Percentiles rank a stretch among this genome's conserved stretches.
Evolutionary conservation across 2,888 invertebrate genomes (phyloP).

Genomic region (Drosophila koepferae): DNA sequence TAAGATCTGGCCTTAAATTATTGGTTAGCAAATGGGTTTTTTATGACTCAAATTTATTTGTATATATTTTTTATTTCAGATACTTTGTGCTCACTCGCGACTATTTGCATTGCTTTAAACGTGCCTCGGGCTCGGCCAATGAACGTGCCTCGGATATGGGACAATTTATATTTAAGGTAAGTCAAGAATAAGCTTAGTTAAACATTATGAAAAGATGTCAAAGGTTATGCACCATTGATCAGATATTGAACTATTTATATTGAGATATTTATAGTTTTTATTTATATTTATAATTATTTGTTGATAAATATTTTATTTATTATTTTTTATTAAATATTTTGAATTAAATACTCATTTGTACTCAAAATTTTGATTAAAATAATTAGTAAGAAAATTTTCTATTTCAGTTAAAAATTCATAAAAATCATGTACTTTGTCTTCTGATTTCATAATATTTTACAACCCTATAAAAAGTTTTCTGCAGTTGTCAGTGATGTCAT

Average conservation of each 20-base stretch:
- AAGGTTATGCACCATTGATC: conserved; percentile 2
- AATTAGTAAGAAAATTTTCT: too few species aligned
- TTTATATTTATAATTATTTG: background rate
- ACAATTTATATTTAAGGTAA: conserved; percentile 88
- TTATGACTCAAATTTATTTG: conserved; percentile 3
- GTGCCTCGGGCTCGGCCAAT: conserved; percentile 87
- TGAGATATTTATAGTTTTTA: too few species aligned
- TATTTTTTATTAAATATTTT: background rate
- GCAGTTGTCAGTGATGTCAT: background rate
- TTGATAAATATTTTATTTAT: too few species aligned
- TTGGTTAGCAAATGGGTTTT: background rate
- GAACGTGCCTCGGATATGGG: conserved; percentile 88
- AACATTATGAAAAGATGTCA: conserved; percentile 1
- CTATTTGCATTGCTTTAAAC: conserved; percentile 89
- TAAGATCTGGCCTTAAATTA: conserved; percentile 34
- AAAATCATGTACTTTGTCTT: background rate
- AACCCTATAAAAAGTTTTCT: background rate
- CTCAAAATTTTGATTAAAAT: too few species aligned
- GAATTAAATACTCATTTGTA: background rate
- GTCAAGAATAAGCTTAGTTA: conserved; percentile 2
- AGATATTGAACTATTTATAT: too few species aligned
- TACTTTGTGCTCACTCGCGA: conserved; percentile 89
- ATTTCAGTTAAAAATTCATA: too few species aligned
- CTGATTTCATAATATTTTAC: background rate
- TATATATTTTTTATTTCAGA: conserved; percentile 62